Conservation (phyloP, 2,888 invertebrate genomes). For the Drosophila pseudotakahashii region DNA sequence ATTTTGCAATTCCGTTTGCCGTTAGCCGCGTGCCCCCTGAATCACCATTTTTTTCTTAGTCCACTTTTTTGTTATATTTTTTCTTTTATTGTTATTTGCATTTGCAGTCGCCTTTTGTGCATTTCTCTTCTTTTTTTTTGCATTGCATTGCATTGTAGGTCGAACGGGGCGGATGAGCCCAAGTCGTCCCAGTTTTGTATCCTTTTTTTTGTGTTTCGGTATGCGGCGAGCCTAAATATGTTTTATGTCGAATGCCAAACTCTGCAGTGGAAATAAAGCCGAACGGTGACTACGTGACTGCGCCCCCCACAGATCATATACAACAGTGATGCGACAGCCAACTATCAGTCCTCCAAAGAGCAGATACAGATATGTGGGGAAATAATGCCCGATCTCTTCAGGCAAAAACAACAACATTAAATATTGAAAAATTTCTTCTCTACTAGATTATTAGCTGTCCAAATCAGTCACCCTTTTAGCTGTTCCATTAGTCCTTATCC, state of each 20-base stretch:
- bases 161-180: constrained; percentile 5
- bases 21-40: constrained; percentile 6
- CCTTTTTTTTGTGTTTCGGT: neutral
- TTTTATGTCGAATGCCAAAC: constrained; percentile 32
- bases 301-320: neutral
- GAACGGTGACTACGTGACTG: constrained; percentile 13
- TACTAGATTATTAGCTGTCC: too few relatives aligned
- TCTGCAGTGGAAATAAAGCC: constrained; percentile 26
- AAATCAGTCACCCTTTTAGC: too few relatives aligned
- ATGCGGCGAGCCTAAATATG: constrained; percentile 34
- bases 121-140: constrained; percentile 3
- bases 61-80: neutral
- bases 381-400: neutral
- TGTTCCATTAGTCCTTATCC: too few relatives aligned
- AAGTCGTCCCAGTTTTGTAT: constrained; percentile 32
- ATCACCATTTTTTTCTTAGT: constrained; percentile 17
- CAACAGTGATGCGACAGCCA: neutral
- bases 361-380: neutral
- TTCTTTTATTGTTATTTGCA: constrained; percentile 35
- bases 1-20: constrained; percentile 57
- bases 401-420: neutral
- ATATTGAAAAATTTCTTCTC: too few relatives aligned
- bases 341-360: neutral
- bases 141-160: constrained; percentile 14
- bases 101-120: constrained; percentile 27